phyloP scores from a whole-genome alignment of 2,888 invertebrate genomes.

The Tipula lateralis region DNA sequence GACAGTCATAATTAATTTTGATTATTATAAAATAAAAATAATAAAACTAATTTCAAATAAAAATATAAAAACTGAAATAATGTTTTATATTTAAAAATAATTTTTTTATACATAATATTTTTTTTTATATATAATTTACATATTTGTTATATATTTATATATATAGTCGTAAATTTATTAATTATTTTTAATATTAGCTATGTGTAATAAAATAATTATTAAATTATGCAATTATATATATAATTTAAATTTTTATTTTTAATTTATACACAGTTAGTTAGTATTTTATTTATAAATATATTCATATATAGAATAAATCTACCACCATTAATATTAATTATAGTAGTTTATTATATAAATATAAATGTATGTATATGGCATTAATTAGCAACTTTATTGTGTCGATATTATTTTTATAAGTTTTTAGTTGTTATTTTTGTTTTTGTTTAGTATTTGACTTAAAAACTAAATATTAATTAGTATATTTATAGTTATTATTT shows the following conservation, averaged over 20 bases:
- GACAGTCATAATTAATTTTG: neutral
- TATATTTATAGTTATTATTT: neutral
- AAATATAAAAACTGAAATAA: neutral
- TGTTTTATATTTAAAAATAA: neutral
- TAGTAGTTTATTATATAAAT: neutral
- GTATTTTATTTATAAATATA: neutral
- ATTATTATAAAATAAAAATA: neutral
- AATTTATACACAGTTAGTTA: neutral
- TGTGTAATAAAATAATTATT: neutral
- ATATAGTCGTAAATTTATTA: neutral
- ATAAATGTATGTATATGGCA: neutral
- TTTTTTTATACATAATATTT: neutral
- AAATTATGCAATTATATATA: neutral
- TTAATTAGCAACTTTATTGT: neutral
- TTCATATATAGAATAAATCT: neutral
- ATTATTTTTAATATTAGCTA: neutral
- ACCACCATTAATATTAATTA: neutral
- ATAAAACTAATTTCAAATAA: neutral
- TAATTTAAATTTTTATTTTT: neutral
- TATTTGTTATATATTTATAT: neutral
- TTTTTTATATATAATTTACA: neutral
- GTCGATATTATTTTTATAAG: neutral
- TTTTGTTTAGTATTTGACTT: neutral
- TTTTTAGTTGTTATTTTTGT: neutral
- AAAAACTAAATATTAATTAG: neutral